Percentiles rank a stretch among this genome's conserved stretches.
These are phyloP conservation scores for Falco novaeseelandiae DNA, from an alignment of 2,797 vertebrate genomes.

Conservation along the genomic window DNA sequence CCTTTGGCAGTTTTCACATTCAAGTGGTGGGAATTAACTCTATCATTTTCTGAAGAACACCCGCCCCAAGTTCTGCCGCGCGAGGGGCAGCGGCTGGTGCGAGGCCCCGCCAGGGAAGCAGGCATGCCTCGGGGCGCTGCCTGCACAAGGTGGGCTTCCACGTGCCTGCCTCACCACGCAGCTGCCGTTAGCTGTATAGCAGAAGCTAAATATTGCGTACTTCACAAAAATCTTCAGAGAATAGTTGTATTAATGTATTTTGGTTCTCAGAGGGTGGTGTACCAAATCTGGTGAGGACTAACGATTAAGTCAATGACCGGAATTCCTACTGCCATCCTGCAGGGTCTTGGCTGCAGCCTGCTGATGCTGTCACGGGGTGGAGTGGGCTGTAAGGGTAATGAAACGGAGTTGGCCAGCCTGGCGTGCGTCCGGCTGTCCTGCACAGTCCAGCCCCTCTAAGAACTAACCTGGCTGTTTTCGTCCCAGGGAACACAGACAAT, in stretches of 20 bases:
- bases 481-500: no score
- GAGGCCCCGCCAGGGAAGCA: neutral
- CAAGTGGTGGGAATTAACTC: neutral
- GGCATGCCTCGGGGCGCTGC: neutral
- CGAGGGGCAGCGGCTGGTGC: neutral
- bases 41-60: neutral
- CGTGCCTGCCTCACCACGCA: neutral
- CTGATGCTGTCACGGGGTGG: neutral
- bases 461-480: neutral
- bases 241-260: slow-evolving; percentile 11
- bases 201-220: slow-evolving; percentile 17
- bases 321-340: neutral
- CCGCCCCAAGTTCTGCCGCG: neutral
- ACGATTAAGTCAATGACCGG: neutral
- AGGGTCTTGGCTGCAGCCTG: neutral
- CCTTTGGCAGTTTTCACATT: neutral
- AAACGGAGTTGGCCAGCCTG: neutral
- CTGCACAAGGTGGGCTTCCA: neutral
- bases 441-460: fast-evolving
- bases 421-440: neutral
- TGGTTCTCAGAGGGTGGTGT: neutral
- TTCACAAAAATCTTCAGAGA: slow-evolving; percentile 36
- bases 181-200: neutral
- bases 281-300: neutral
- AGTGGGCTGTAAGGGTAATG: neutral